Base-by-base conservation (phyloP, 2,888 invertebrate species). In the Girardia tigrina region DNA sequence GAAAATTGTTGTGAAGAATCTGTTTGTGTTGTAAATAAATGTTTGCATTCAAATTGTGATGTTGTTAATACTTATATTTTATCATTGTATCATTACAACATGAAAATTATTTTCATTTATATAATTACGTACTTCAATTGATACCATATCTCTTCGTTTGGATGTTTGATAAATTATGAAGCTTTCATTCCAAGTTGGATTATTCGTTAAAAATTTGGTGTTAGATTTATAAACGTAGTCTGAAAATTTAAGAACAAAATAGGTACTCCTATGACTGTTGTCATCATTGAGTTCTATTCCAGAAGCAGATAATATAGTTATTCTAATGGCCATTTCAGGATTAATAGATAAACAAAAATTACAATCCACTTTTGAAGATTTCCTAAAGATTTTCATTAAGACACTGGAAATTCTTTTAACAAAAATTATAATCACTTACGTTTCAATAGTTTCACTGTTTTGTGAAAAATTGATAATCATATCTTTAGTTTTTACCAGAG, bases 121-220 rank as follows among this genome's bases (percentile, higher is more conserved):
- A n/a, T n/a, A n/a, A n/a, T n/a, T n/a, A 56, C 56, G n/a, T 20
- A 56, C 56, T 16, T 56, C 56, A 56, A 56, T 56, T 56, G 56
- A 56, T 8, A 56, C 23, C n/a, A 20, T 23, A 56, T 56, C 56
- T 56, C 56, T 4, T n/a, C 23, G 56, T 56, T 16, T 56, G 4
- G 56, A 4, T 20, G 4, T 56, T n/a, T 23, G n/a, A 56, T 56
- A 56, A 56, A 56, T n/a, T 20, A 56, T 56, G 56, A 56, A 56
- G 23, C 56, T 56, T 56, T 56, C 56, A 56, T 56, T 56, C 56
- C 56, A 56, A 6, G n/a, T n/a, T 20, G 56, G 56, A 6, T 56
- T 56, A 56, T 56, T 56, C 4, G 56, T 56, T 16, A 56, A 56
- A 23, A 20, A n/a, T 16, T 56, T 56, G 4, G 56, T 56, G n/a